A percentile compares a stretch with the other conserved stretches of the same genome.
Conservation (phyloP, 2,797 vertebrate species). For the Gastrophryne carolinensis region DNA sequence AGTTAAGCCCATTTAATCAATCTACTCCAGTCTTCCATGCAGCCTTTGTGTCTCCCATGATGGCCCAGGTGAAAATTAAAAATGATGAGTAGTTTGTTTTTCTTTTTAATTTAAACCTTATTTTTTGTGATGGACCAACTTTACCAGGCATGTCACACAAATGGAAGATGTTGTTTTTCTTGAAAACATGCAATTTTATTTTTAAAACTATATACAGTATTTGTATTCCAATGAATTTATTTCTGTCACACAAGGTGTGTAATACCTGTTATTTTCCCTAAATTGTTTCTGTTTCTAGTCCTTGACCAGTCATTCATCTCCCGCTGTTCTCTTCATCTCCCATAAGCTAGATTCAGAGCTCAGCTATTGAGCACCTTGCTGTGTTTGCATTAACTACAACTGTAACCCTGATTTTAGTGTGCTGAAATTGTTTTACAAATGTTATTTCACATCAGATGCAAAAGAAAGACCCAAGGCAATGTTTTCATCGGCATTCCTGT, state of each 20-base stretch:
- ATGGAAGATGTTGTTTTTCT: no score
- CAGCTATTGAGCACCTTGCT: constrained; percentile 17
- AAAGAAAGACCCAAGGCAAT: neutral
- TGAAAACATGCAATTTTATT: neutral
- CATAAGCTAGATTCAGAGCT: constrained; percentile 17
- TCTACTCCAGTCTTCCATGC: no score
- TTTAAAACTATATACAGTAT: neutral
- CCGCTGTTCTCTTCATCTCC: constrained; percentile 29
- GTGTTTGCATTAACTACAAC: constrained; percentile 33
- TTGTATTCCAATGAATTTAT: neutral
- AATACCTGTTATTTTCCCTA: constrained; percentile 10
- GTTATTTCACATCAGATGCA: neutral
- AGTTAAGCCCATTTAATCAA: no score
- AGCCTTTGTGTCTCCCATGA: no score
- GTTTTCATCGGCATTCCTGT: neutral
- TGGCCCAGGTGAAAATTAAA: no score
- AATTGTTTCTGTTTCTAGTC: constrained; percentile 14
- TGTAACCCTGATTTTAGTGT: constrained; percentile 22
- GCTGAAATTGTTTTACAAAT: constrained; percentile 28
- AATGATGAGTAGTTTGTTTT: no score
- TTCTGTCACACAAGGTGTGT: neutral
- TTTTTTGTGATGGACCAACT: no score
- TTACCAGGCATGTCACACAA: no score
- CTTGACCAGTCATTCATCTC: constrained; percentile 17
- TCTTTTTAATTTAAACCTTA: no score